A percentile compares a stretch with the other conserved stretches of the same genome.
phyloP scores from a whole-genome alignment of 2,113 vertebrate species.

The Sphyrna mokarran region DNA sequence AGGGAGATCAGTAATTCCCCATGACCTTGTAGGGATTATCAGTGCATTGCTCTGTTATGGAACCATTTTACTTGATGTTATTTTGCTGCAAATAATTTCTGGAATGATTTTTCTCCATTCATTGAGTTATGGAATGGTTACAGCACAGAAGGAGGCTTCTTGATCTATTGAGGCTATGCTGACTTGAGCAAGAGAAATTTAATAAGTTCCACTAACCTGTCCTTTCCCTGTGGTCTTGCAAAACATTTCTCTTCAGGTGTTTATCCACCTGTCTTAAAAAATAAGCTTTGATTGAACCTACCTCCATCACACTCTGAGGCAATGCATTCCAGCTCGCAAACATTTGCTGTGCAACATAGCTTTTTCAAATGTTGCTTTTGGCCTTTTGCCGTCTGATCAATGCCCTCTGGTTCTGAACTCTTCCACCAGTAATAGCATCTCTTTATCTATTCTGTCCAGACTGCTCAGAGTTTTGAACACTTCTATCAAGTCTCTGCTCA shows the following conservation, averaged over 20 bases:
- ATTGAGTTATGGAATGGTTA: not conserved
- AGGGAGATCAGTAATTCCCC: too few relatives aligned
- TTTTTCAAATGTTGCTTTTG: too few relatives aligned
- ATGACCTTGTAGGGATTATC: too few relatives aligned
- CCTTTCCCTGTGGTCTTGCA: not conserved
- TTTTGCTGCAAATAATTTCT: not conserved
- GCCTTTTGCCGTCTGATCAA: too few relatives aligned
- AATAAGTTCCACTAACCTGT: not conserved
- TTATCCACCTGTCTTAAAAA: not conserved
- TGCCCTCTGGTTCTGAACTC: not conserved
- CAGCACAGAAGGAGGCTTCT: not conserved
- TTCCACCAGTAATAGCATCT: not conserved
- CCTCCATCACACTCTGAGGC: not conserved
- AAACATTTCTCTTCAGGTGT: not conserved
- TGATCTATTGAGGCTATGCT: not conserved
- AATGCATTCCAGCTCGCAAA: not conserved
- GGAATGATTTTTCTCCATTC: not conserved
- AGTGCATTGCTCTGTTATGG: not conserved
- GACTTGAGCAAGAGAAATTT: not conserved
- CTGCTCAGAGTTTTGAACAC: not conserved
- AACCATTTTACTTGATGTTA: not conserved
- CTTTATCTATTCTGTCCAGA: not conserved
- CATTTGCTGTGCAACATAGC: too few relatives aligned
- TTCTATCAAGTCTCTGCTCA: not conserved
- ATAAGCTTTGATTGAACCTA: not conserved